A percentile compares a stretch with the other conserved stretches of the same genome.
Evolutionary conservation across 2,888 invertebrate genomes (phyloP).

Genomic region (Cheilosia urbana): DNA sequence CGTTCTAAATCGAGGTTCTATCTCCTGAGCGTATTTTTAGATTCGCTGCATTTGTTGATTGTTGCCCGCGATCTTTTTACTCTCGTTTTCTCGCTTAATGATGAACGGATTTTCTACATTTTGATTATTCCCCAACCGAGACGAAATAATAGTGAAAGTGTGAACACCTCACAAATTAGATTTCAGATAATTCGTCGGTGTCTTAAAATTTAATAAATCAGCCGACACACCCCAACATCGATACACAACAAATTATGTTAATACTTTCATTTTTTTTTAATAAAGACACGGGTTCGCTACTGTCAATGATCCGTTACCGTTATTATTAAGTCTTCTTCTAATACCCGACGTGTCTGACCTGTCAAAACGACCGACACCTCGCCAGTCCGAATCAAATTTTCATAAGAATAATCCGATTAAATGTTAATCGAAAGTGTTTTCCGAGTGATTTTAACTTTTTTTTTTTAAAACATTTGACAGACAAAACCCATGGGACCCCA

Average conservation of each 20-base stretch:
- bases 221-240: no score
- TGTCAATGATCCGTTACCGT: slow-evolving; percentile 24
- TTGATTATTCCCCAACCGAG: no score
- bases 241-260: not conserved
- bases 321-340: not conserved
- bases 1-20: no score
- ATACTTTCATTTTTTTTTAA: slow-evolving; percentile 27
- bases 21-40: no score
- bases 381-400: slow-evolving; percentile 27
- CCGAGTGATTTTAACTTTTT: slow-evolving; percentile 28
- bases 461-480: not conserved
- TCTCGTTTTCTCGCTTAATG: no score
- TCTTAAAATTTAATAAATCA: no score
- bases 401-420: slow-evolving; percentile 47
- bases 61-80: no score
- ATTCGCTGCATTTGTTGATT: no score
- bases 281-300: slow-evolving; percentile 2
- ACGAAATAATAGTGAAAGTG: no score
- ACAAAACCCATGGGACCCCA: not conserved
- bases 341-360: not conserved
- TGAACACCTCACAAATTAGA: no score
- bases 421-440: slow-evolving; percentile 59
- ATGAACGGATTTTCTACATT: no score
- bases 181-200: no score
- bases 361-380: not conserved